Percentiles rank a stretch among this genome's conserved stretches.
phyloP scores from a whole-genome alignment of 2,888 invertebrate species.

The Alcis repandata region DNA sequence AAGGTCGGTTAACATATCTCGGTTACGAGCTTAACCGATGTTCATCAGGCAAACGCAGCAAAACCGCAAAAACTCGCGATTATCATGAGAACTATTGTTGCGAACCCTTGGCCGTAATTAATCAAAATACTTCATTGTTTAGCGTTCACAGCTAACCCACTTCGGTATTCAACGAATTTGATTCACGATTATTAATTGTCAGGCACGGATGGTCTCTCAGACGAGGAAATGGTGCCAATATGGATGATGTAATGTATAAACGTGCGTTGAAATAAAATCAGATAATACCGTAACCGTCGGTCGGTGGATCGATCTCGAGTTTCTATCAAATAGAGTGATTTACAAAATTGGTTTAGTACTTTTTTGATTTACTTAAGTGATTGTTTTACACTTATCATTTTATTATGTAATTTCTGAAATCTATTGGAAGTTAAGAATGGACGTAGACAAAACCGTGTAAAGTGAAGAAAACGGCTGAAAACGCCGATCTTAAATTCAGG shows the following conservation, averaged over 20 bases:
- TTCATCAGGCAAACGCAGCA: constrained; percentile 51
- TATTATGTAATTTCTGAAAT: neutral
- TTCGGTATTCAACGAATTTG: constrained; percentile 20
- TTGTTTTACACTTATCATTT: constrained; percentile 37
- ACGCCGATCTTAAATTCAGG: no score
- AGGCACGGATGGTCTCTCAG: constrained; percentile 23
- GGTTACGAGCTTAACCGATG: constrained; percentile 53
- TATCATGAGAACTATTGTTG: constrained; percentile 60
- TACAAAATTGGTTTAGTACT: constrained; percentile 28
- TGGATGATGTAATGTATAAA: constrained; percentile 20
- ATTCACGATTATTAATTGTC: constrained; percentile 29
- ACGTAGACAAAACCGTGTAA: no score
- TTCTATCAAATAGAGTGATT: constrained; percentile 31
- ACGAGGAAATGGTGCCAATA: constrained; percentile 29
- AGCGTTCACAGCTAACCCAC: constrained; percentile 10
- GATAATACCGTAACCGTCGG: constrained; percentile 3
- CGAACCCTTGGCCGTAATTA: constrained; percentile 65
- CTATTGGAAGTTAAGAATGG: no score
- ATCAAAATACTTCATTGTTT: constrained; percentile 38
- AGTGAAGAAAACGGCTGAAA: no score
- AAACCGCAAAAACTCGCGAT: constrained; percentile 55
- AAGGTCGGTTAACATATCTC: constrained; percentile 66
- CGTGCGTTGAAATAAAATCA: constrained; percentile 27
- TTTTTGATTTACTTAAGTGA: no score
- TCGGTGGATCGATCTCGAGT: constrained; percentile 18